A percentile compares a stretch with the other conserved stretches of the same genome.
Conservation (phyloP, 2,113 vertebrate genomes). For the Oncorhynchus mykiss region DNA sequence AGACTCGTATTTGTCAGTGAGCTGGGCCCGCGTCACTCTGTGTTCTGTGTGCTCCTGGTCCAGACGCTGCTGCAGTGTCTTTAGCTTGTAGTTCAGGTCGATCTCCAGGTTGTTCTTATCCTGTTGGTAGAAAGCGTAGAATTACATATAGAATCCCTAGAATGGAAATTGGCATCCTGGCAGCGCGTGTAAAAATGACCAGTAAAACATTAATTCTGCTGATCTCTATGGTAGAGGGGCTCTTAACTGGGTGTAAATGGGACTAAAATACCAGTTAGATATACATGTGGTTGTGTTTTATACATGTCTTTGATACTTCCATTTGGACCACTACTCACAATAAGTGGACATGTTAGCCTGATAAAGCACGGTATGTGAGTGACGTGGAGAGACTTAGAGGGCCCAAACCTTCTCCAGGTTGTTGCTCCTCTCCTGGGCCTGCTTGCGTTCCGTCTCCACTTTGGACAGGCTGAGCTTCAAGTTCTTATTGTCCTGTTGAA, state of each 20-base stretch:
- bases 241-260: no score
- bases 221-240: no score
- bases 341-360: no score
- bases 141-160: no score
- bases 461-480: slow-evolving; percentile 88
- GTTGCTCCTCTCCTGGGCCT: slow-evolving; percentile 90
- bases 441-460: slow-evolving; percentile 89
- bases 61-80: slow-evolving; percentile 90
- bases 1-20: slow-evolving; percentile 96
- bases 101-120: slow-evolving; percentile 98
- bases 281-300: no score
- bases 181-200: no score
- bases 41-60: slow-evolving; percentile 96
- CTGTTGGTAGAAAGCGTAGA: slow-evolving; percentile 58
- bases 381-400: neutral
- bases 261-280: no score
- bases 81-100: slow-evolving; percentile 96
- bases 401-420: slow-evolving; percentile 89
- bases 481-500: slow-evolving; percentile 93
- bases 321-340: no score
- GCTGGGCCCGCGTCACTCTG: slow-evolving; percentile 87
- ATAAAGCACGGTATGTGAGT: no score
- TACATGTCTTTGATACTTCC: no score
- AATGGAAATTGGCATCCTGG: no score
- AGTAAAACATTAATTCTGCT: no score